Conservation (phyloP, 2,113 vertebrate species). For the Mellivora capensis region DNA sequence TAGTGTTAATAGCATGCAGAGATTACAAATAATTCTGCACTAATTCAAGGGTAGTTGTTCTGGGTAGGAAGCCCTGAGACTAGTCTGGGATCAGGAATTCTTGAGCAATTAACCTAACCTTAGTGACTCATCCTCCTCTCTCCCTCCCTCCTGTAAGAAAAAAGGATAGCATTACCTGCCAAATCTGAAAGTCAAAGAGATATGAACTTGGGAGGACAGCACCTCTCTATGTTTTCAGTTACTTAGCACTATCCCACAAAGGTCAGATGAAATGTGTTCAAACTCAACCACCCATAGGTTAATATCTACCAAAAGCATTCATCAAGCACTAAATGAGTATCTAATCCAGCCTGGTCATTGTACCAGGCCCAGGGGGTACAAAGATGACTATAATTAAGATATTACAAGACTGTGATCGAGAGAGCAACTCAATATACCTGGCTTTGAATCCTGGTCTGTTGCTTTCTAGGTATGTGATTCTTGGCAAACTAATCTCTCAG, state of each 20-base stretch:
- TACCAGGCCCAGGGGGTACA: not conserved
- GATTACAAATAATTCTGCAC: not conserved
- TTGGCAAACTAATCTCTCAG: not conserved
- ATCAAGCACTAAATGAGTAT: not conserved
- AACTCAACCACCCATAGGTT: not conserved
- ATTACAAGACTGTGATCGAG: not conserved
- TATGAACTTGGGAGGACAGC: not conserved
- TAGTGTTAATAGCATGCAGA: not conserved
- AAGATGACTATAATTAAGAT: not conserved
- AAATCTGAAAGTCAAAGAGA: constrained; percentile 2
- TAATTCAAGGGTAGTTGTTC: not conserved
- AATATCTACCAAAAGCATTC: not conserved
- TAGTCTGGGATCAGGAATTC: not conserved
- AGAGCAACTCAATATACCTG: not conserved
- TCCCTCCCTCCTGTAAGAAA: not conserved
- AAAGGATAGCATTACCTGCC: not conserved
- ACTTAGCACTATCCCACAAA: not conserved
- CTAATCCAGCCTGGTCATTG: not conserved
- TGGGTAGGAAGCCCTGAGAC: not conserved
- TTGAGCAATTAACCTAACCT: not conserved
- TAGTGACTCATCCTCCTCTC: not conserved
- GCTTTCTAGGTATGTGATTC: not conserved
- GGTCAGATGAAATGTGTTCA: not conserved
- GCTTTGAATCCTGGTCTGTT: not conserved
- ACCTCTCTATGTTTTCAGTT: not conserved